Evolutionary conservation across 1,140 invertebrate species (phyloP), one percentile per base, ranked within the genome.

Genomic region (Cardiocondyla obscurior): DNA sequence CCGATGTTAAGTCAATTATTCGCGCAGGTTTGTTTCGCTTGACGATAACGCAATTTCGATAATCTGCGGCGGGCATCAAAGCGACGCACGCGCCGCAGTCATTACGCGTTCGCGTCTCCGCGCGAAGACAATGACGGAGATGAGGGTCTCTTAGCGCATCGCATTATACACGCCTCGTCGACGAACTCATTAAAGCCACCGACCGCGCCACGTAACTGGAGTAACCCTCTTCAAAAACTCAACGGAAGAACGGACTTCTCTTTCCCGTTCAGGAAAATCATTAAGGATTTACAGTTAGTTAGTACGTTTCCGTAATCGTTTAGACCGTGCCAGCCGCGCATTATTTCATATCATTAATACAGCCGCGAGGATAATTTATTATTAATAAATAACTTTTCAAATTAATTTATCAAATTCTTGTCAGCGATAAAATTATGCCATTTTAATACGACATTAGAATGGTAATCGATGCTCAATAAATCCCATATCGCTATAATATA

Each of bases 141-240:
- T 62, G 72, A 69, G 51, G 46, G 58, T 79, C 58, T 62, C 82
- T 87, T 83, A 60, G 49, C 39, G 70, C 76, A 83, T 87, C 53
- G 73, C 42, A 64, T 87, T 87, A 87, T 87, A 70, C 70, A 87
- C 76, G 60, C 39, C 55, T 81, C 69, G 76, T 51, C 86, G 70
- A 42, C 82, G 36, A 87, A 77, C 86, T 88, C 86, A 82, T 88
- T 88, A 88, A 87, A 85, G 46, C 55, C n/a, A 55, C n/a, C 55
- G 39, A 69, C 67, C 65, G 65, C 42, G 77, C n/a, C 76, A 70
- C 70, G 85, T 77, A 88, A 87, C 62, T 64, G 64, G 64, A 73
- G 77, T 81, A 82, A 49, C 64, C 69, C 57, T n/a, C n/a, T 81
- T 84, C 76, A 82, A 87, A 88, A 85, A 58, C 70, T 69, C 55